Base-by-base conservation (phyloP, 2,797 vertebrate genomes). In the Gymnodraco acuticeps region DNA sequence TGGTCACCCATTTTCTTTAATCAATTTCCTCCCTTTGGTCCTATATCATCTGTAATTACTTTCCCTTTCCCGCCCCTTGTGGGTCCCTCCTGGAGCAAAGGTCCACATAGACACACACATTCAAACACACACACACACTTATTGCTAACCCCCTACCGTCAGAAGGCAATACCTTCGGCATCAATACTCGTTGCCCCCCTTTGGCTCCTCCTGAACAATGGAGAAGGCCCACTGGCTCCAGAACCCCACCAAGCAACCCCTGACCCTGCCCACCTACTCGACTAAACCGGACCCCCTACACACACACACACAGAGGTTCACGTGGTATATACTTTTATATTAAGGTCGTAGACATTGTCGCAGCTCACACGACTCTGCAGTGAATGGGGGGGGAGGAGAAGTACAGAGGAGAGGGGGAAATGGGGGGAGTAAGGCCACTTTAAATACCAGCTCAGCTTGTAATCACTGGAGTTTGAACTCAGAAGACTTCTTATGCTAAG, bases 401-500 rank as follows among this genome's bases (percentile, higher is more conserved):
- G 17, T 17, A 46, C 10, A 7, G 33, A 17, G 41, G 27, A 31
- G 38, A 58, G 61, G 53, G 5, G 55, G 11, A 14, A 7, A 10
- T 10, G 13, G 16, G 15, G 66, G 74, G 62, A 9, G 52, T 14
- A 46, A 66, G 75, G 47, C 12, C 65, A 67, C 82, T 86, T 87
- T 88, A 85, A 92, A 91, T 89, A 89, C 82, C 84, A 86, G 89
- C 87, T 87, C 88, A 88, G 89, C 84, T 90, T 91, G 87, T 92
- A 93, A 92, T 93, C 89, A 78, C 90, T 88, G 86, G 80, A 92
- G 90, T 94, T 93, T 93, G 91, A 94, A 94, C 90, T 92, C 81
- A 80, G 85, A 91, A 80, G 86, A 86, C 87, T 89, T 92, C 87
- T 86, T 86, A 87, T 90, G 91, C 83, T 86, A 72, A 84, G 83